Base-by-base conservation (phyloP, 2,113 vertebrate species). In the Puma concolor region DNA sequence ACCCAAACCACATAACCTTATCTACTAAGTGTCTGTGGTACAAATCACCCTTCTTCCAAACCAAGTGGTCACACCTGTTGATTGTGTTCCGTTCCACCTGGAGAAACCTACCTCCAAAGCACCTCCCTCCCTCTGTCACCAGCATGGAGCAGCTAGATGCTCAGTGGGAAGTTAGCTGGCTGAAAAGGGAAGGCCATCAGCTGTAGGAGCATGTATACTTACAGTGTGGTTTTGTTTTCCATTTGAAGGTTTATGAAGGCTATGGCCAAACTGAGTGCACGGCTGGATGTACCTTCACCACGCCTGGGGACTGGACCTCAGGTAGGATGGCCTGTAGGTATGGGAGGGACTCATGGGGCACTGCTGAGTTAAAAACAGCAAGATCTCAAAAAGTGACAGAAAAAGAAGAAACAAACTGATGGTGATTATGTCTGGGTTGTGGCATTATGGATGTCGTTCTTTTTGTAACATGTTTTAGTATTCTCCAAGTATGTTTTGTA, bases 211-310 rank as follows among this genome's bases (percentile, higher is more conserved):
- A 7, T n/a, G 15, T 13, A 4, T 23, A 16, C 44, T 66, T 76
- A 63, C 52, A 79, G 21, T 31, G 27, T 12, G 19, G 7, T 96
- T 63, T 9, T 2, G 1, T 17, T 0, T 98, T 93, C 98, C 96
- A 92, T 77, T 95, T 80, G 17, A 97, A 99, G 99, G 99, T 99
- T 74, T 99, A 99, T 64, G 99, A 99, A 98, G 99, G 99, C 3
- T 99, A 99, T 0, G 99, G 99, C 79, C 99, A 99, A 98, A 99
- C 99, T 1, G 99, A 99, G 96, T 99, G 99, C 98, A 99, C 99
- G 23, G 99, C 99, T 41, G 99, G 99, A 69, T 99, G 99, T 96
- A 99, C 99, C 74, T 99, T 99, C 94, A 99, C 99, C 14, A 99
- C 99, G 5, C 99, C 99, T 0, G 99, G 99, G 74, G 99, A 99